Evolutionary conservation across 2,113 vertebrate species (phyloP).

Genomic region (Proterorhinus semilunaris): DNA sequence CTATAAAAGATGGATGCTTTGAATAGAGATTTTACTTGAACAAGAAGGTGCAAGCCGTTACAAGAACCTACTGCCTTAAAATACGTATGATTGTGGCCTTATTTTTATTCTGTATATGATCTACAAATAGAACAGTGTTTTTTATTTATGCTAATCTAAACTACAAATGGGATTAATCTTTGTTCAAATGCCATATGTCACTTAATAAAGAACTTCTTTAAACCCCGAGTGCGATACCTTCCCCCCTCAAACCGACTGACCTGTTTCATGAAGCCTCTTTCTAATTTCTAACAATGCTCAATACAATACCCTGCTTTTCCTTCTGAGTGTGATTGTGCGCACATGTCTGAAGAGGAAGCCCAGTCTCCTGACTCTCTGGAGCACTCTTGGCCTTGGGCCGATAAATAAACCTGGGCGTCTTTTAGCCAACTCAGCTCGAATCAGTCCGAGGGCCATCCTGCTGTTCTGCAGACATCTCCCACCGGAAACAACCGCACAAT

Average conservation of each 20-base stretch:
- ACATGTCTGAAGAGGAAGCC: constrained; percentile 61
- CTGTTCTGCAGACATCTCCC: constrained; percentile 54
- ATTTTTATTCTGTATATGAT: no score
- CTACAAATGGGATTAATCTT: not conserved
- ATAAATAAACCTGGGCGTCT: constrained; percentile 51
- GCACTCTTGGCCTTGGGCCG: constrained; percentile 42
- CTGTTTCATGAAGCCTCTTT: constrained; percentile 6
- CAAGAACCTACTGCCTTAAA: no score
- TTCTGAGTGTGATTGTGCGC: constrained; percentile 17
- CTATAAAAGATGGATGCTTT: not conserved
- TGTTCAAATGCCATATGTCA: not conserved
- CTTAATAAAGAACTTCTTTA: no score
- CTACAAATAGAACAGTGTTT: not conserved
- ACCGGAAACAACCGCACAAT: constrained; percentile 71
- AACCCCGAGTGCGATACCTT: not conserved
- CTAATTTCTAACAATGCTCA: constrained; percentile 24
- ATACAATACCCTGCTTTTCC: not conserved
- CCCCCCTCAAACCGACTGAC: not conserved
- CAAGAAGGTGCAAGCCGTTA: not conserved
- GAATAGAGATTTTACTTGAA: not conserved
- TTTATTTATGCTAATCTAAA: not conserved
- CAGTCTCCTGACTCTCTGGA: constrained; percentile 43
- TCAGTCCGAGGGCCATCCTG: constrained; percentile 24
- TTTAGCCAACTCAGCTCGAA: constrained; percentile 26
- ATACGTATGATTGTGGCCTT: no score